Evolutionary conservation across 2,113 vertebrate genomes (phyloP).

Genomic region (Caranx ignobilis): DNA sequence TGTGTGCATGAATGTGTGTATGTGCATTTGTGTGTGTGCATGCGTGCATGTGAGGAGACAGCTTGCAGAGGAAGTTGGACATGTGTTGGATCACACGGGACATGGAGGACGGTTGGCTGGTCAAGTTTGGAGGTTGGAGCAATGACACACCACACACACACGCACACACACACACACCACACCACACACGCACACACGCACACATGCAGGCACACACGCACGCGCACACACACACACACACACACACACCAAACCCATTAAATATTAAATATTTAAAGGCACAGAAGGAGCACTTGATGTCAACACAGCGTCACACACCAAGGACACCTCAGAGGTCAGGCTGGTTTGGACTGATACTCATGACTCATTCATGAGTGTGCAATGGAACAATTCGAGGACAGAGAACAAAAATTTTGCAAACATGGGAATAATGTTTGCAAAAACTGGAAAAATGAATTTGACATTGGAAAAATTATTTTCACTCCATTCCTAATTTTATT

Average conservation of each 20-base stretch:
- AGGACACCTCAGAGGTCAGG: slow-evolving; percentile 30
- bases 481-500: not conserved
- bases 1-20: slow-evolving; percentile 8
- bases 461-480: not conserved
- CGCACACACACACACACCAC: not conserved
- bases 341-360: not conserved
- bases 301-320: not conserved
- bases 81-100: slow-evolving; percentile 63
- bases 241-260: not conserved
- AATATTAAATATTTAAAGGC: slow-evolving; percentile 11
- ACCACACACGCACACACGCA: slow-evolving; percentile 4
- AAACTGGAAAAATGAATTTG: no score
- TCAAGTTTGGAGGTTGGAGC: slow-evolving; percentile 44
- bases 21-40: slow-evolving; percentile 13
- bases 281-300: slow-evolving; percentile 14
- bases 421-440: not conserved
- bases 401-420: not conserved
- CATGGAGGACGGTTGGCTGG: slow-evolving; percentile 51
- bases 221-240: slow-evolving; percentile 20
- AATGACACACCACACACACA: slow-evolving; percentile 16
- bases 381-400: not conserved
- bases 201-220: not conserved
- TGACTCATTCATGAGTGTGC: not conserved
- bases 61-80: slow-evolving; percentile 67
- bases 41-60: slow-evolving; percentile 46